Percentiles rank a stretch among this genome's conserved stretches.
Conservation (phyloP, 2,113 vertebrate genomes). For the Anhinga rufa region DNA sequence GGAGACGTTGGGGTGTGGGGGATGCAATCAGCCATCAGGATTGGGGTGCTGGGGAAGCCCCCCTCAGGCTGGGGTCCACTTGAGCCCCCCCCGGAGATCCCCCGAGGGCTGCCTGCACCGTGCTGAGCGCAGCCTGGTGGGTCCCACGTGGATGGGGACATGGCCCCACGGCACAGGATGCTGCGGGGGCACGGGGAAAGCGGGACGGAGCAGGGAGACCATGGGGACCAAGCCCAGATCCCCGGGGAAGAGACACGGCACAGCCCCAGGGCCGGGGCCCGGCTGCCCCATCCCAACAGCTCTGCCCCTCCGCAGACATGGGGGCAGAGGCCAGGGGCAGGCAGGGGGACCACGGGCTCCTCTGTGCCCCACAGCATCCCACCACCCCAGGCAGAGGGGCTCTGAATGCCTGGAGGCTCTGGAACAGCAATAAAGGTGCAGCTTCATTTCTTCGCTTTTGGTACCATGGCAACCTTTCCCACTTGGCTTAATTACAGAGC, state of each 20-base stretch:
- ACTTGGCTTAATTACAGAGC: constrained; percentile 38
- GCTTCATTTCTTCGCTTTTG: background rate
- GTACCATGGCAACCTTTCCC: constrained; percentile 58
- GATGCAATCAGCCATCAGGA: background rate
- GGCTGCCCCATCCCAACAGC: accelerated
- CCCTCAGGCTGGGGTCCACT: accelerated
- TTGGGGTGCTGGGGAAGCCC: background rate
- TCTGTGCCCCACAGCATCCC: background rate
- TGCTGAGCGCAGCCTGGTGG: accelerated
- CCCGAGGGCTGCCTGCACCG: accelerated
- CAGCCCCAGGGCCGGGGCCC: accelerated
- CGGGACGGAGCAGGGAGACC: background rate
- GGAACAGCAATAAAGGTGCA: background rate
- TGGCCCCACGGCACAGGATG: accelerated
- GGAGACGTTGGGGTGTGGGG: background rate
- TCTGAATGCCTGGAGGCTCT: background rate
- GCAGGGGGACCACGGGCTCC: accelerated
- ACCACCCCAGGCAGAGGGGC: background rate
- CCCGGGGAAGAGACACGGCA: accelerated
- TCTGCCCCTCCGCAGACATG: accelerated
- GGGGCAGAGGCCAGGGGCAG: background rate
- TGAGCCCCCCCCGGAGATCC: accelerated
- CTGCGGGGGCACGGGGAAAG: accelerated
- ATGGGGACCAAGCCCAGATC: accelerated
- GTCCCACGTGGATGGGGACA: accelerated